A percentile compares a stretch with the other conserved stretches of the same genome.
phyloP scores from a whole-genome alignment of 2,113 vertebrate genomes.

The Connochaetes taurinus region DNA sequence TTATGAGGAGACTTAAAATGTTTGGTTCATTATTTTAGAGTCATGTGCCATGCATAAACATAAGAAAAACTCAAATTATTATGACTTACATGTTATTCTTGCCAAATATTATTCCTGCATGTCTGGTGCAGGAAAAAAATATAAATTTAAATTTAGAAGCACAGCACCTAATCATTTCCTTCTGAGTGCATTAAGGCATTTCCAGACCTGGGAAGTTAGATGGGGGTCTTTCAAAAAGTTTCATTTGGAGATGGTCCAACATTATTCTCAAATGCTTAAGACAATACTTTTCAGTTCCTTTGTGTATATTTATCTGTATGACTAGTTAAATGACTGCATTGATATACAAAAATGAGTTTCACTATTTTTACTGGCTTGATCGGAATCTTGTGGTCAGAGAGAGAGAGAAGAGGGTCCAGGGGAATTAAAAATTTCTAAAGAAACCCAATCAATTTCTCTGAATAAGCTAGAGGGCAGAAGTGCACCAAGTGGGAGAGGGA shows the following conservation, averaged over 20 bases:
- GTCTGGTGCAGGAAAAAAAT: not conserved
- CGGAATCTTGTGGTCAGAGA: not conserved
- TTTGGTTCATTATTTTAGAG: not conserved
- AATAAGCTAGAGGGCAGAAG: not conserved
- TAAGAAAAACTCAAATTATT: conserved; percentile 5
- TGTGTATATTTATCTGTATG: not conserved
- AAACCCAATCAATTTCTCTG: not conserved
- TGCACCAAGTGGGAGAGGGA: not conserved
- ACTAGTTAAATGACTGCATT: not conserved
- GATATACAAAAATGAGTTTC: not conserved
- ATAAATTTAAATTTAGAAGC: not conserved
- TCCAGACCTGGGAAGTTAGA: not conserved
- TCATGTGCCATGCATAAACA: not conserved
- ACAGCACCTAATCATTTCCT: not conserved
- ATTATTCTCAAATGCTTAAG: not conserved
- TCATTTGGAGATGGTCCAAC: not conserved
- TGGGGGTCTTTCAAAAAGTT: not conserved
- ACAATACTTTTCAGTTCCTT: not conserved
- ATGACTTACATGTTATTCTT: not conserved
- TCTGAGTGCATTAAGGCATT: not conserved
- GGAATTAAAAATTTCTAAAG: not conserved
- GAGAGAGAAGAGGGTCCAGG: not conserved
- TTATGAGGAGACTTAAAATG: not conserved
- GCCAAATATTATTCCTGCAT: not conserved
- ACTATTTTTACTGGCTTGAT: not conserved